A percentile compares a stretch with the other conserved stretches of the same genome.
These are phyloP conservation scores for Vannuccia rotundouncinata DNA, from an alignment of 2,888 invertebrate species.

Conservation along the genomic window DNA sequence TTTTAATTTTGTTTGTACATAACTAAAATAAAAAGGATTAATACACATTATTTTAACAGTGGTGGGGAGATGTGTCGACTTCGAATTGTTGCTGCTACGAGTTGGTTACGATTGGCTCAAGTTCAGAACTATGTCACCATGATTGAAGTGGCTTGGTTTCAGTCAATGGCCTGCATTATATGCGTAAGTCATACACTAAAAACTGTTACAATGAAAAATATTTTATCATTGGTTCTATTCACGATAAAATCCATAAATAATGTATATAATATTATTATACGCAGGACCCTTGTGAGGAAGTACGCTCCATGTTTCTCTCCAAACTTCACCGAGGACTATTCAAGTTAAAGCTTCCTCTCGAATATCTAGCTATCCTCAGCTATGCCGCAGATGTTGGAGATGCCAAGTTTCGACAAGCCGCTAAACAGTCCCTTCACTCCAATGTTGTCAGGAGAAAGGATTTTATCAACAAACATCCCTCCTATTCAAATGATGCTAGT, in stretches of 20 bases:
- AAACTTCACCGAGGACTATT: constrained; percentile 84
- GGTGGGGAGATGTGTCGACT: constrained; percentile 78
- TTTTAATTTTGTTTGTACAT: no score
- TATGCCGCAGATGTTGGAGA: constrained; percentile 76
- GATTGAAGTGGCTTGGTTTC: constrained; percentile 9
- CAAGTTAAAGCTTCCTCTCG: constrained; percentile 67
- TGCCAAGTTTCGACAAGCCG: constrained; percentile 63
- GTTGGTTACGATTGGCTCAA: constrained; percentile 69
- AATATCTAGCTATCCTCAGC: constrained; percentile 92
- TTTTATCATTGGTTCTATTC: no score
- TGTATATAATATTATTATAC: no score
- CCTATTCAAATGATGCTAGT: constrained; percentile 31
- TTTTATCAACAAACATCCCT: constrained; percentile 62
- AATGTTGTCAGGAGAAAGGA: constrained; percentile 82
- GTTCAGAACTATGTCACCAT: background rate
- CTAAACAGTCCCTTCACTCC: constrained; percentile 71
- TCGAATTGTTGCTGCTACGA: constrained; percentile 81
- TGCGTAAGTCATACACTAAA: background rate
- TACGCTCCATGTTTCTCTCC: constrained; percentile 76
- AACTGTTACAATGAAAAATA: background rate
- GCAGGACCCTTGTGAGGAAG: constrained; percentile 59
- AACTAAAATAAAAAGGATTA: no score
- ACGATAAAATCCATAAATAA: no score
- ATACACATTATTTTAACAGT: no score
- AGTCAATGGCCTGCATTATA: constrained; percentile 4